Conservation (phyloP, 2,888 invertebrate species). For the Odontomyia ornata region DNA sequence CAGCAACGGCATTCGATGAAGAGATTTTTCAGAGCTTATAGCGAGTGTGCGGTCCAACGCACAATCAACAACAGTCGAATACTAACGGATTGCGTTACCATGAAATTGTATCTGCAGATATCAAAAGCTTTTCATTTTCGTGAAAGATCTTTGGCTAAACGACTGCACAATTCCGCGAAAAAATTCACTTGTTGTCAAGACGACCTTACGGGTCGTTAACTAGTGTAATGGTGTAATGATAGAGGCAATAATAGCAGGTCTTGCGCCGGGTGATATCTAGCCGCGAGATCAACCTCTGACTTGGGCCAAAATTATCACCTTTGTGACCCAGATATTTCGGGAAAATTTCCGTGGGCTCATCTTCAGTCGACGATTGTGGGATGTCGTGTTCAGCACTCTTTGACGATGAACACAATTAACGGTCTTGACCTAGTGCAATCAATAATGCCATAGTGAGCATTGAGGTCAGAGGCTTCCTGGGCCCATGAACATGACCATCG, state of each 20-base stretch:
- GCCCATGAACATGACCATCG: background rate
- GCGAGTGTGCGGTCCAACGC: background rate
- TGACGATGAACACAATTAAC: background rate
- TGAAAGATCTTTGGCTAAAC: background rate
- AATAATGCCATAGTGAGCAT: background rate
- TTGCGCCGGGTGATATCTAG: background rate
- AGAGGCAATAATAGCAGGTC: too few relatives aligned
- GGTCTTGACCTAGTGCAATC: constrained; percentile 9
- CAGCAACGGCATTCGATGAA: too few relatives aligned
- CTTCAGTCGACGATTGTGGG: background rate
- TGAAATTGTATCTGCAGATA: background rate
- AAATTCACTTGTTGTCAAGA: background rate
- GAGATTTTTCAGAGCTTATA: background rate
- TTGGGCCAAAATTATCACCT: background rate
- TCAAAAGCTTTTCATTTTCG: background rate
- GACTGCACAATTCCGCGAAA: background rate
- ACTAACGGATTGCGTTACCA: background rate
- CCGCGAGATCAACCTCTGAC: background rate
- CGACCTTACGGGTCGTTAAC: constrained; percentile 3
- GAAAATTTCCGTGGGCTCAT: background rate
- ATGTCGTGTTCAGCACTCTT: background rate
- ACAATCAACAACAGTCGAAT: background rate
- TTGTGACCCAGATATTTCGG: background rate
- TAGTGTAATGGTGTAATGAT: background rate
- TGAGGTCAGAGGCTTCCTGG: background rate